These are phyloP conservation scores for Austrolebias charrua DNA, from an alignment of 2,797 vertebrate species.

Conservation along the genomic window DNA sequence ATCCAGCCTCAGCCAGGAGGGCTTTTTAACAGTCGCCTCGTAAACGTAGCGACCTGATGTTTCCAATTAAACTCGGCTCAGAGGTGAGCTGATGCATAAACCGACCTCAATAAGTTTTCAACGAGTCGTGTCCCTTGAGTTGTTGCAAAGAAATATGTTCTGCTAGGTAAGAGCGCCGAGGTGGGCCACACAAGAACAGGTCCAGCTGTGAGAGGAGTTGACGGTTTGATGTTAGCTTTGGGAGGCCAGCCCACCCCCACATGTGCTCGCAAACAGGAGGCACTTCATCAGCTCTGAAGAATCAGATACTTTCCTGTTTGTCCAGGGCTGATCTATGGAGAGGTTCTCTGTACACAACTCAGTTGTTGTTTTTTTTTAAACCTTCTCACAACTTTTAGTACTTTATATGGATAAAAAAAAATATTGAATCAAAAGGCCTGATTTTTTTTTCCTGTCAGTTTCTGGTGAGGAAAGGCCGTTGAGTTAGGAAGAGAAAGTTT, in stretches of 20 bases:
- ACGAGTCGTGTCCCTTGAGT: constrained; percentile 73
- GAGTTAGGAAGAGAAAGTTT: not conserved
- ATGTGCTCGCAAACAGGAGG: constrained; percentile 30
- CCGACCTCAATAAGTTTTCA: constrained; percentile 76
- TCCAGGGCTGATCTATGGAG: constrained; percentile 16
- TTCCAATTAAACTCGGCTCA: constrained; percentile 77
- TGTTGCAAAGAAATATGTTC: constrained; percentile 72
- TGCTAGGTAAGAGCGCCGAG: constrained; percentile 71
- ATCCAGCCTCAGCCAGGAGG: constrained; percentile 38
- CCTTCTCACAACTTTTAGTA: not conserved
- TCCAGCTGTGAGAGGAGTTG: constrained; percentile 62
- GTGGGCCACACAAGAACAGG: constrained; percentile 69
- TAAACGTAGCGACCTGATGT: constrained; percentile 83
- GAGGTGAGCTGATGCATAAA: constrained; percentile 70
- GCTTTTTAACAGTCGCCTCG: constrained; percentile 78
- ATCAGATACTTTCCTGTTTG: constrained; percentile 5
- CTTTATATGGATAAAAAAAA: not conserved
- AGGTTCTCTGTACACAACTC: not conserved
- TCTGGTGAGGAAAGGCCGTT: not conserved
- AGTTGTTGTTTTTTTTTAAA: not conserved
- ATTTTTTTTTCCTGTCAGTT: too few species aligned
- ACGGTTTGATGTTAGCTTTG: constrained; percentile 52
- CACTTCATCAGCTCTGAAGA: constrained; percentile 11
- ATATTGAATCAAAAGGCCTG: too few species aligned
- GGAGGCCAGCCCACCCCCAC: constrained; percentile 52